phyloP scores from a whole-genome alignment of 2,113 vertebrate species.

The Athene cunicularia region DNA sequence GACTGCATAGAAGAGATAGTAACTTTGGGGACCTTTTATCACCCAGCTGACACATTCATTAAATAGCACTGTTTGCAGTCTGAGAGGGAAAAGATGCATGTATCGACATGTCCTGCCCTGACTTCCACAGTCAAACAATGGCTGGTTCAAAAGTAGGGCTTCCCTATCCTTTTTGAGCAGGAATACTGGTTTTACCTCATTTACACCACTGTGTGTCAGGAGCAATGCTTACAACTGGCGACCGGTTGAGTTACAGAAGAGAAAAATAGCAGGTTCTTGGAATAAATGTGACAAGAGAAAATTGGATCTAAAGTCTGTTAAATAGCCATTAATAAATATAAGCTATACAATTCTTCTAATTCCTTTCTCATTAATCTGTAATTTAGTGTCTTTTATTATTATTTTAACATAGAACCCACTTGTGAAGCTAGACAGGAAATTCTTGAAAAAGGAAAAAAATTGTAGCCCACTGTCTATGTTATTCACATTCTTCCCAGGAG shows the following conservation, averaged over 20 bases:
- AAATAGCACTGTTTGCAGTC: not conserved
- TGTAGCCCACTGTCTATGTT: not conserved
- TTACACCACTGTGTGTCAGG: not conserved
- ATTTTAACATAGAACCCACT: not conserved
- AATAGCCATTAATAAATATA: not conserved
- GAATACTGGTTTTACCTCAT: not conserved
- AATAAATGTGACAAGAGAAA: not conserved
- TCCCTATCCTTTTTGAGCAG: not conserved
- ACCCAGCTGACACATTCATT: not conserved
- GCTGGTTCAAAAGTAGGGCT: not conserved
- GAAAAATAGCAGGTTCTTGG: not conserved
- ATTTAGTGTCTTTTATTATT: not conserved
- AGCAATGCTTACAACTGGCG: not conserved
- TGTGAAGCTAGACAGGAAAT: not conserved
- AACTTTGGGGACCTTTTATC: not conserved
- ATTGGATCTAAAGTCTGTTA: not conserved
- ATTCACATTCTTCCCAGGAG: not conserved
- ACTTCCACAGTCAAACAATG: not conserved
- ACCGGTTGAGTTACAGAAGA: not conserved
- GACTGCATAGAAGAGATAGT: not conserved
- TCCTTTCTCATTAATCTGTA: not conserved
- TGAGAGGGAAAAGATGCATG: not conserved
- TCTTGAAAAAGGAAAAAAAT: not conserved
- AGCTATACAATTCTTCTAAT: not conserved
- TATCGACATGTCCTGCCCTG: not conserved